Evolutionary conservation across 2,888 invertebrate genomes (phyloP).

Genomic region (Ypsolopha scabrella): DNA sequence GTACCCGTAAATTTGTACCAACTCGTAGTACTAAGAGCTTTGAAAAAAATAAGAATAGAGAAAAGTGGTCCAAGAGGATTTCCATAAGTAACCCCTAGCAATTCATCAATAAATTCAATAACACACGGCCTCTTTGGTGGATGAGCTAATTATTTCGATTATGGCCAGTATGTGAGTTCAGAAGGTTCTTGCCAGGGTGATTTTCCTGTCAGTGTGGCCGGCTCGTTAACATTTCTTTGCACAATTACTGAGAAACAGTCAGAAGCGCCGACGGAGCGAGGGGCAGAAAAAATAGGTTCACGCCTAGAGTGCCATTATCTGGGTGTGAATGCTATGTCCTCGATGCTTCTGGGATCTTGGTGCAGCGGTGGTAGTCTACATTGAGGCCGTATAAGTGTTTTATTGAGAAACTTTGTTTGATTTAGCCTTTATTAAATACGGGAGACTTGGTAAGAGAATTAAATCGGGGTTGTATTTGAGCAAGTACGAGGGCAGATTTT

Average conservation of each 20-base stretch:
- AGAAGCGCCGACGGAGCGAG: slow-evolving; percentile 6
- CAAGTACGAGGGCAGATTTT: too few species aligned
- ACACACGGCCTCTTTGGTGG: background rate
- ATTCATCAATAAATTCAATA: background rate
- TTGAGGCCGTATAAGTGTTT: background rate
- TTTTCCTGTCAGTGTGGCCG: slow-evolving; percentile 7
- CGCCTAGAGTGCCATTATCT: background rate
- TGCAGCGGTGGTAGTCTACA: background rate
- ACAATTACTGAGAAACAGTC: slow-evolving; percentile 10
- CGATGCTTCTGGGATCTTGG: background rate
- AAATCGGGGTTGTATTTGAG: too few species aligned
- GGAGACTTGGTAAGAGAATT: too few species aligned
- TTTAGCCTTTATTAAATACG: too few species aligned
- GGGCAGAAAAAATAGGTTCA: slow-evolving; percentile 5
- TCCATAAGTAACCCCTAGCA: background rate
- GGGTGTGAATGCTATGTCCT: background rate
- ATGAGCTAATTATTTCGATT: background rate
- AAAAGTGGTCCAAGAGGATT: background rate
- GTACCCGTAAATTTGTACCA: background rate
- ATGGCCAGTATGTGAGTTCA: background rate
- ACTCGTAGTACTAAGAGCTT: background rate
- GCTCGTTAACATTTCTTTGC: slow-evolving; percentile 11
- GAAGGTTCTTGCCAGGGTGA: slow-evolving; percentile 6
- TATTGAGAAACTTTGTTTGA: background rate
- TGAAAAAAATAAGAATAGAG: background rate